Conservation (phyloP, 2,888 invertebrate genomes). For the Chironomus tentans region DNA sequence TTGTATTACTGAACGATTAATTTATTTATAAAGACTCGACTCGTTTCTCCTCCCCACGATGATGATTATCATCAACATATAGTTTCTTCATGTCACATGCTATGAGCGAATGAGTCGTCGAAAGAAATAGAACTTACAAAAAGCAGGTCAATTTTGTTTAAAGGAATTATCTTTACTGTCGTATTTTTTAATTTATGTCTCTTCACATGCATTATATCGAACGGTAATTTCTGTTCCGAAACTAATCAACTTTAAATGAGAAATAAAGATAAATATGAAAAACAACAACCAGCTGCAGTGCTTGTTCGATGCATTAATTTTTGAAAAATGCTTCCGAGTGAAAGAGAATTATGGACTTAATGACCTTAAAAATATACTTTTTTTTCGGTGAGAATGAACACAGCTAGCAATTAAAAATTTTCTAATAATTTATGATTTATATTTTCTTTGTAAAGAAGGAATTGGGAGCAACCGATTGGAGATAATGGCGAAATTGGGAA, state of each 20-base stretch:
- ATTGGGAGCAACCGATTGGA: not conserved
- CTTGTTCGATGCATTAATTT: not conserved
- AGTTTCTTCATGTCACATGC: not conserved
- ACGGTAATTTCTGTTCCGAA: not conserved
- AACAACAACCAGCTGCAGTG: not conserved
- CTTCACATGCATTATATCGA: not conserved
- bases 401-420: not conserved
- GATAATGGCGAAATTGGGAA: too few relatives aligned
- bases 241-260: not conserved
- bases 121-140: not conserved
- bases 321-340: not conserved
- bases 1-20: not conserved
- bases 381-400: not conserved
- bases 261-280: not conserved
- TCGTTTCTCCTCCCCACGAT: not conserved
- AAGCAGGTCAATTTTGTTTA: slow-evolving; percentile 1
- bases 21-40: not conserved
- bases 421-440: too few relatives aligned
- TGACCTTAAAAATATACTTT: not conserved
- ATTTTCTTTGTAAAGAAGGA: too few relatives aligned
- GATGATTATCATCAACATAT: too few relatives aligned
- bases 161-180: not conserved
- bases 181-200: not conserved
- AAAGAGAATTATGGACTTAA: not conserved
- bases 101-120: not conserved